Base-by-base conservation (phyloP, 2,113 vertebrate genomes). In the Setophaga kirtlandii region DNA sequence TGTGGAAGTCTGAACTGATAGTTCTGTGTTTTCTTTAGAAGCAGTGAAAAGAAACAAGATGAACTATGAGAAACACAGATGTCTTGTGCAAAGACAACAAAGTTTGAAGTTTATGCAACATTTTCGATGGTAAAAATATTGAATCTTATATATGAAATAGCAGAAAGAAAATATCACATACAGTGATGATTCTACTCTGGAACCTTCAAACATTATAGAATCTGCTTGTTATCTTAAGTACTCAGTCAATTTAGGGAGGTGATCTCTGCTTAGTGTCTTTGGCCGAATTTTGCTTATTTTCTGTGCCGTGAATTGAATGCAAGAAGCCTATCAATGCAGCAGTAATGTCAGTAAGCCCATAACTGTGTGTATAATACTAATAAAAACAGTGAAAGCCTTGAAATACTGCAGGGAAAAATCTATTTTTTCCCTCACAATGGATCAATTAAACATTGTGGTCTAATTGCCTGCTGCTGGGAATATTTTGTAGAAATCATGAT, bases 401-500 rank as follows among this genome's bases (percentile, higher is more conserved):
- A 97, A 96, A 94, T 94, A 93, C 81, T 95, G 78, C 44, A 93
- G 87, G 41, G n/a, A 94, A 93, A 5, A 20, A 19, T 31, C 10
- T 8, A 52, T 22, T 18, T 68, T 53, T 95, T 87, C 76, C 59
- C n/a, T 69, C 8, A 56, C 71, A 96, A 63, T 95, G 16, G 69
- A 83, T 96, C 92, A 90, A 73, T 95, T 96, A 95, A 98, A 96
- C 74, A 94, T 46, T 95, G 96, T 90, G 94, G 96, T 97, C 82
- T 78, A 68, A 84, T 22, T 88, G 93, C 74, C 86, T 93, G 76
- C 39, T 88, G 46, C 93, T 93, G 84, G 82, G 71, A 96, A 65
- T 95, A 81, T 91, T 93, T 91, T 10, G 5, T 42, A 87, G 95
- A 95, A 92, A 83, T 95, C 37, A 84, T 77, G 21, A 42, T 88